Evolutionary conservation across 2,888 invertebrate genomes (phyloP).

Genomic region (Maniola hyperantus): DNA sequence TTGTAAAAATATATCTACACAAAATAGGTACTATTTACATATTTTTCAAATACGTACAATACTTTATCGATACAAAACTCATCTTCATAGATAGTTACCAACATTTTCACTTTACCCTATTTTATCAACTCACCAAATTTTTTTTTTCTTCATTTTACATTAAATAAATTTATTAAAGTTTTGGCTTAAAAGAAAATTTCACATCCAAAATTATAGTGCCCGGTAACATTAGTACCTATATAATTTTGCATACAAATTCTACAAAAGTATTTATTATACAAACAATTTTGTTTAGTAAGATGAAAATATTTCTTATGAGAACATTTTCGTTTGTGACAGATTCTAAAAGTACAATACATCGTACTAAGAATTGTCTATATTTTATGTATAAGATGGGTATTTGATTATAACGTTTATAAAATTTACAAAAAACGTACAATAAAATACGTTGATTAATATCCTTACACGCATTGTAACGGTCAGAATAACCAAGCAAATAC

Average conservation of each 20-base stretch:
- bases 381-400: slow-evolving; percentile 3
- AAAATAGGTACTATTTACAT: slow-evolving; percentile 27
- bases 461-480: slow-evolving; percentile 37
- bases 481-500: slow-evolving; percentile 21
- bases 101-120: background rate
- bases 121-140: background rate
- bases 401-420: slow-evolving; percentile 17
- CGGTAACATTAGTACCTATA: slow-evolving; percentile 11
- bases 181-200: background rate
- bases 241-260: slow-evolving; percentile 17
- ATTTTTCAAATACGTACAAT: slow-evolving; percentile 11
- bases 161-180: background rate
- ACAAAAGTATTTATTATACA: slow-evolving; percentile 19
- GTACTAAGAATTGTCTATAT: slow-evolving; percentile 20
- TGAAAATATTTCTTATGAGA: slow-evolving; percentile 4
- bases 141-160: background rate
- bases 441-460: slow-evolving; percentile 34
- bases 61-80: background rate
- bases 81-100: background rate
- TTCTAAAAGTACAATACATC: slow-evolving; percentile 13
- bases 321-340: slow-evolving; percentile 6
- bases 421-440: slow-evolving; percentile 24
- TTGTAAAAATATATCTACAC: slow-evolving; percentile 18
- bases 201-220: slow-evolving; percentile 1
- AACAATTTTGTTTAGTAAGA: slow-evolving; percentile 3